A percentile compares a stretch with the other conserved stretches of the same genome.
Conservation (phyloP, 2,888 invertebrate species). For the Ennomos quercinarius region DNA sequence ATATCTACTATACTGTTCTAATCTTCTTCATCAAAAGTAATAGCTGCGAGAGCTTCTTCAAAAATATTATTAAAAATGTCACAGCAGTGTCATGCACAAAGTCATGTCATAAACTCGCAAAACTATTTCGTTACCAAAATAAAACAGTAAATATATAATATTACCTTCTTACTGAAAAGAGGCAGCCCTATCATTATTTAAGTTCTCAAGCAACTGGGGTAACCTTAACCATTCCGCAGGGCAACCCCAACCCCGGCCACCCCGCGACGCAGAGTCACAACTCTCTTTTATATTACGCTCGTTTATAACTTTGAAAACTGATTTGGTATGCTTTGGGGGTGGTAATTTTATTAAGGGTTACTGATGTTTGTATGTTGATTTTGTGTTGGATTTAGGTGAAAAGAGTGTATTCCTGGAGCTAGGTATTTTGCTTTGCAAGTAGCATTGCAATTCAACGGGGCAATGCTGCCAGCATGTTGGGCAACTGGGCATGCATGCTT, state of each 20-base stretch:
- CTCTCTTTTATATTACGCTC: neutral
- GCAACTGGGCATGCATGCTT: too few species aligned
- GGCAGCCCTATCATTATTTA: conserved; percentile 8
- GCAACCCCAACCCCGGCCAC: neutral
- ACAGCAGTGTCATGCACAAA: too few species aligned
- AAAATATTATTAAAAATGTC: too few species aligned
- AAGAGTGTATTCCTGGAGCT: neutral
- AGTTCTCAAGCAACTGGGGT: conserved; percentile 7
- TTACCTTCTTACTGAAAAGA: neutral
- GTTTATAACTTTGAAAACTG: conserved; percentile 20
- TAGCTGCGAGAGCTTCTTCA: too few species aligned
- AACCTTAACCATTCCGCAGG: conserved; percentile 1
- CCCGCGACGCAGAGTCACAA: conserved; percentile 1
- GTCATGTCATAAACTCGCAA: too few species aligned
- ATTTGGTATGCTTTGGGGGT: conserved; percentile 28
- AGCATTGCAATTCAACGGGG: too few species aligned
- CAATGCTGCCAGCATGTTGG: too few species aligned
- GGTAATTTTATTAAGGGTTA: conserved; percentile 27
- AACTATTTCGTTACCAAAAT: too few species aligned
- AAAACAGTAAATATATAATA: too few species aligned
- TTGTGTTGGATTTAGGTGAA: neutral
- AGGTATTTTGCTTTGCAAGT: too few species aligned
- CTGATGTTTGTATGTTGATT: conserved; percentile 4
- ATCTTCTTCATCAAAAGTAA: too few species aligned
- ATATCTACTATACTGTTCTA: too few species aligned